Percentiles rank a stretch among this genome's conserved stretches.
Evolutionary conservation across 2,888 invertebrate genomes (phyloP).

Genomic region (Congeria kusceri): DNA sequence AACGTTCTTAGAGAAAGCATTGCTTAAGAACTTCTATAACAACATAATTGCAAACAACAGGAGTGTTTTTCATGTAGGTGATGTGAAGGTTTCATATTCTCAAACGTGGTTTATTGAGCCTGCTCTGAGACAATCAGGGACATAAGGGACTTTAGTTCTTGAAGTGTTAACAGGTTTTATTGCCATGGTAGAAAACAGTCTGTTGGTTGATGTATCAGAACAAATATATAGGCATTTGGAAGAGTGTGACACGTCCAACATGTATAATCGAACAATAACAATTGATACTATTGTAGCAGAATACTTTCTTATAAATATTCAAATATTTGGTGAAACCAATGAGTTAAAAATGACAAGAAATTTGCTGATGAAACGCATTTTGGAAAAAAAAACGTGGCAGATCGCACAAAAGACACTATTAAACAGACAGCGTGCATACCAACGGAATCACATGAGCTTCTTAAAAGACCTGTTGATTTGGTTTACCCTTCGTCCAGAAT

Average conservation of each 20-base stretch:
- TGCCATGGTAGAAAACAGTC: too few relatives aligned
- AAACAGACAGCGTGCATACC: conserved; percentile 51
- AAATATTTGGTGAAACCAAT: conserved; percentile 2
- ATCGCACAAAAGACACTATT: conserved; percentile 13
- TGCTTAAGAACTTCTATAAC: too few relatives aligned
- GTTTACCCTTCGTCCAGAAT: conserved; percentile 23
- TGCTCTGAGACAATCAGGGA: background rate
- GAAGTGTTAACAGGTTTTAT: conserved; percentile 12
- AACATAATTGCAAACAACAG: too few relatives aligned
- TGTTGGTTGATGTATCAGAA: conserved; percentile 34
- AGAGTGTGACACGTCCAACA: background rate
- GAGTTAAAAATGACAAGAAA: conserved; percentile 14
- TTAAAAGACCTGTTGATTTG: conserved; percentile 33
- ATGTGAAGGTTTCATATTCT: background rate
- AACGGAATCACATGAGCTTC: conserved; percentile 19
- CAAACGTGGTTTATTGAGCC: background rate
- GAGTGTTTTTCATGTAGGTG: background rate
- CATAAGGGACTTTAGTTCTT: conserved; percentile 33
- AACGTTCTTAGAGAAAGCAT: too few relatives aligned
- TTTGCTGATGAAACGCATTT: background rate
- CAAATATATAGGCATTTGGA: conserved; percentile 15
- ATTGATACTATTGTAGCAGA: conserved; percentile 43
- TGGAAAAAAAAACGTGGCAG: conserved; percentile 1
- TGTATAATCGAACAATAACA: conserved; percentile 33
- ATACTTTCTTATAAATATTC: conserved; percentile 57